phyloP scores from a whole-genome alignment of 2,797 vertebrate genomes.

The Poeciliopsis turneri region DNA sequence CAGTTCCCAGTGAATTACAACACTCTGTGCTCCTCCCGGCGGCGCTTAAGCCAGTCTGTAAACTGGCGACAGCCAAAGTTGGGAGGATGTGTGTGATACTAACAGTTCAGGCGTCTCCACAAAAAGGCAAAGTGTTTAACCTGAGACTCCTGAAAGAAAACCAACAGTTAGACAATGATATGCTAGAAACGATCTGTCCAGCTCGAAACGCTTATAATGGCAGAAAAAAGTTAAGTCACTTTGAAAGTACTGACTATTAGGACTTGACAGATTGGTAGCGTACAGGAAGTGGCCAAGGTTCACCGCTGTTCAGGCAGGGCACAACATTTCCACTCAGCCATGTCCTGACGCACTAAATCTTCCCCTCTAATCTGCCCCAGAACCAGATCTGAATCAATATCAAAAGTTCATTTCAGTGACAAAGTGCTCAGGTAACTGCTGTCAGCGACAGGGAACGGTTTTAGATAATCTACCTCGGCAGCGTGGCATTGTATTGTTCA shows the following conservation, averaged over 20 bases:
- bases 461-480: not conserved
- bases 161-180: constrained; percentile 38
- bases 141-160: constrained; percentile 33
- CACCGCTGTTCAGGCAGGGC: not conserved
- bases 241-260: not conserved
- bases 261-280: not conserved
- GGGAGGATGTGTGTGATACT: too few species aligned
- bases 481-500: not conserved
- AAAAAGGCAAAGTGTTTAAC: constrained; percentile 54
- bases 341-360: not conserved
- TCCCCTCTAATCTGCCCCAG: not conserved
- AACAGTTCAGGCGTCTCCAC: constrained; percentile 1
- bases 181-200: constrained; percentile 34
- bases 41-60: too few species aligned
- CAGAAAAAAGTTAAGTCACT: constrained; percentile 9
- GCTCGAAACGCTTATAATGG: constrained; percentile 25
- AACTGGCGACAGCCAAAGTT: too few species aligned
- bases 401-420: not conserved
- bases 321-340: not conserved
- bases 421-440: not conserved
- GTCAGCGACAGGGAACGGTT: not conserved
- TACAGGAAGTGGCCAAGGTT: not conserved
- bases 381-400: not conserved
- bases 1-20: too few species aligned
- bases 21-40: too few species aligned